Percentiles rank a stretch among this genome's conserved stretches.
These are phyloP conservation scores for Ciconia boyciana DNA, from an alignment of 2,113 vertebrate species.

Conservation along the genomic window DNA sequence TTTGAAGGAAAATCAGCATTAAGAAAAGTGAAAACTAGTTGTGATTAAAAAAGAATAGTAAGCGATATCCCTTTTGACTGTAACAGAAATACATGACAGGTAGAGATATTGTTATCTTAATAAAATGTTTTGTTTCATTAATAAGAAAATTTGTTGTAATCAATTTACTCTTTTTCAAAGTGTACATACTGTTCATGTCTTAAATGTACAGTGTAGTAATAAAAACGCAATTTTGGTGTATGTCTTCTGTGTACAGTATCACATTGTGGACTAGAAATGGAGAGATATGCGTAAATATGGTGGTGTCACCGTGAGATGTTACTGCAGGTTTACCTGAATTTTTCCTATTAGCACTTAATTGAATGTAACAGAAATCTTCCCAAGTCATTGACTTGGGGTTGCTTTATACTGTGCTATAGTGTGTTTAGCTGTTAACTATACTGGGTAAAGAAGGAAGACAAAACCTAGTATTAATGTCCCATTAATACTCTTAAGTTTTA, in stretches of 20 bases:
- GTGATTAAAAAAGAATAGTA: not conserved
- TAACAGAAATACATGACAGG: not conserved
- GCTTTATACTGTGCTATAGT: not conserved
- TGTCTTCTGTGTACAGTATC: not conserved
- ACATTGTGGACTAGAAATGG: not conserved
- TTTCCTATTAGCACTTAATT: not conserved
- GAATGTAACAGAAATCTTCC: not conserved
- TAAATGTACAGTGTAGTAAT: not conserved
- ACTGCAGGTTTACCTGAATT: not conserved
- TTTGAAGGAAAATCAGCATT: not conserved
- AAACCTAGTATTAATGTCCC: not conserved
- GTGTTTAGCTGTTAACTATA: not conserved
- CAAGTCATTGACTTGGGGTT: not conserved
- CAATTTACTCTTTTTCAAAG: not conserved
- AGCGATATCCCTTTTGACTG: not conserved
- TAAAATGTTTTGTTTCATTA: not conserved
- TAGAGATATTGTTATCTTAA: not conserved
- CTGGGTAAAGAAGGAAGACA: not conserved
- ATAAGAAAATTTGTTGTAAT: not conserved
- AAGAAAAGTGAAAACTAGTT: not conserved
- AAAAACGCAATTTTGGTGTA: not conserved
- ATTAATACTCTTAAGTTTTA: not conserved
- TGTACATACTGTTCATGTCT: not conserved
- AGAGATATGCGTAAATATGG: accelerated
- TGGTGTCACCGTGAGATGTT: not conserved